phyloP scores from a whole-genome alignment of 2,113 vertebrate species.

The Paramormyrops kingsleyae region DNA sequence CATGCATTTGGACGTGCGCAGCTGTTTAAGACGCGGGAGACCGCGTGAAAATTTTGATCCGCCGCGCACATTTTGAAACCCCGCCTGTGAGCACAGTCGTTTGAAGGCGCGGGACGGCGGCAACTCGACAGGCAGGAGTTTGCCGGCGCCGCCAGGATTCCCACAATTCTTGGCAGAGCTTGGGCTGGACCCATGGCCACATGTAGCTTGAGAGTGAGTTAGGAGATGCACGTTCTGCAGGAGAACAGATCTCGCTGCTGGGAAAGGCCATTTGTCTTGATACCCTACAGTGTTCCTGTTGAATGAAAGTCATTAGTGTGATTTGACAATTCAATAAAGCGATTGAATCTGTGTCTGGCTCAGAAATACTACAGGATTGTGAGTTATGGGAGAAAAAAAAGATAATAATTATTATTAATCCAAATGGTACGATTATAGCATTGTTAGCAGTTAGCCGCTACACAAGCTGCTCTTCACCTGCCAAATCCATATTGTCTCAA shows the following conservation, averaged over 20 bases:
- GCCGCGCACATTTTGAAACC: neutral
- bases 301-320: neutral
- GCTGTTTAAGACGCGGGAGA: neutral
- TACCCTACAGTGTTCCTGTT: neutral
- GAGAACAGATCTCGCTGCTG: neutral
- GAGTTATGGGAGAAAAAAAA: neutral
- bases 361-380: neutral
- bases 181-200: neutral
- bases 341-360: neutral
- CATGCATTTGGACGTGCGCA: neutral
- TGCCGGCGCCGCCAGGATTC: neutral
- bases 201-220: neutral
- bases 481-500: neutral
- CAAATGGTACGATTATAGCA: neutral
- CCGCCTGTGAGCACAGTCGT: neutral
- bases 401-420: neutral
- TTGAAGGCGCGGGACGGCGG: neutral
- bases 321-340: neutral
- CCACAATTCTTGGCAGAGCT: neutral
- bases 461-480: neutral
- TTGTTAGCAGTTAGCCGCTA: neutral
- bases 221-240: neutral
- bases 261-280: neutral
- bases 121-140: too few species aligned
- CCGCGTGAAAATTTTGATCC: neutral